Percentiles rank a stretch among this genome's conserved stretches.
Evolutionary conservation across 2,113 vertebrate species (phyloP).

Genomic region (Mystacornis crossleyi): DNA sequence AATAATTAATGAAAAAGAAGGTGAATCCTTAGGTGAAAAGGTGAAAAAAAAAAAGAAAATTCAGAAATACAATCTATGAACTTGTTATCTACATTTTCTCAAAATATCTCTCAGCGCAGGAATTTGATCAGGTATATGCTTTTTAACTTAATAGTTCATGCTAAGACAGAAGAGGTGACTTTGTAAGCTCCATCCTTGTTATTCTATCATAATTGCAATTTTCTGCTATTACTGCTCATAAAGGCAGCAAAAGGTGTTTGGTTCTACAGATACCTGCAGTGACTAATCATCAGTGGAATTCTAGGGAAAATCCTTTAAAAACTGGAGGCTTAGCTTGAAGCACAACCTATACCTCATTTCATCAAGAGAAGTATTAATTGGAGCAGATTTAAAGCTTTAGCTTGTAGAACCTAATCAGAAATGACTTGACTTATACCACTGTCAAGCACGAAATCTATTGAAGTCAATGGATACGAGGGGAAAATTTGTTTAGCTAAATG

Average conservation of each 20-base stretch:
- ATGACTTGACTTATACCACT: background rate
- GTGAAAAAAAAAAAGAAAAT: background rate
- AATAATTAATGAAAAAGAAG: background rate
- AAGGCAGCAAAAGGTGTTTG: background rate
- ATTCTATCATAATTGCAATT: background rate
- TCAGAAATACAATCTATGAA: background rate
- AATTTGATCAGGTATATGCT: background rate
- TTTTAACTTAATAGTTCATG: background rate
- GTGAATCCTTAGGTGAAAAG: background rate
- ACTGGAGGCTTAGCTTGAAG: background rate
- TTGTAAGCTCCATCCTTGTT: background rate
- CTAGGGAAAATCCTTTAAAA: background rate
- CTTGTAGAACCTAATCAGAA: background rate
- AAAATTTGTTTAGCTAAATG: background rate
- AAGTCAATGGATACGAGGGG: background rate
- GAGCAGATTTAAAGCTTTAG: background rate
- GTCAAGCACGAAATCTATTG: background rate
- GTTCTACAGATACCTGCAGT: background rate
- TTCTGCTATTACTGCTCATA: background rate
- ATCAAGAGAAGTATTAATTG: conserved; percentile 9
- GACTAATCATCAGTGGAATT: background rate
- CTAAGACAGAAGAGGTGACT: background rate
- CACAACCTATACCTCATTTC: background rate
- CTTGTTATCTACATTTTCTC: background rate
- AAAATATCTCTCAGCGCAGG: background rate